Conservation (phyloP, 2,888 invertebrate genomes). For the Callosobruchus maculatus region DNA sequence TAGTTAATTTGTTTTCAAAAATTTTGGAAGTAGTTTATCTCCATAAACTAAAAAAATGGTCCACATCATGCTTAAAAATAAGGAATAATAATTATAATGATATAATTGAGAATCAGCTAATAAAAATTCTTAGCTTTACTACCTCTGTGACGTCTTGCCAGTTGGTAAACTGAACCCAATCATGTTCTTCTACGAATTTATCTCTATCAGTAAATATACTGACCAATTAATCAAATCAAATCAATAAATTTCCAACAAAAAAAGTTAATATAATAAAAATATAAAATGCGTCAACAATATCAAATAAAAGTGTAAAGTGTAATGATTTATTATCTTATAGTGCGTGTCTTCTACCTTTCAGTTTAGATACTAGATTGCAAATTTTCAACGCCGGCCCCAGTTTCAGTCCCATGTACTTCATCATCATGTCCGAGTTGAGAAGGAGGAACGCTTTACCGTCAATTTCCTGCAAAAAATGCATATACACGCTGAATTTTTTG, state of each 20-base stretch:
- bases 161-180: neutral
- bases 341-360: conserved; percentile 65
- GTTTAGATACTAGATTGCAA: conserved; percentile 86
- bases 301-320: neutral
- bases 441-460: conserved; percentile 94
- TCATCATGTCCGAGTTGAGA: conserved; percentile 97
- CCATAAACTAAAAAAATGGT: too few relatives aligned
- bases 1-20: too few relatives aligned
- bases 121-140: too few relatives aligned
- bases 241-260: neutral
- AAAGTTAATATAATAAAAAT: neutral
- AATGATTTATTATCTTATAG: conserved; percentile 14
- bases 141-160: too few relatives aligned
- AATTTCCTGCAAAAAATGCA: conserved; percentile 86
- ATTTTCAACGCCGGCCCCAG: conserved; percentile 96
- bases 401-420: conserved; percentile 98
- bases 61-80: too few relatives aligned
- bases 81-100: too few relatives aligned
- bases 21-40: too few relatives aligned
- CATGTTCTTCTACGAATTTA: neutral
- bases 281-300: neutral
- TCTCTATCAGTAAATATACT: neutral
- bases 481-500: too few relatives aligned
- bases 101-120: too few relatives aligned
- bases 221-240: too few relatives aligned